Base-by-base conservation (phyloP, 2,888 invertebrate genomes). In the Psococerastis gibbosa region DNA sequence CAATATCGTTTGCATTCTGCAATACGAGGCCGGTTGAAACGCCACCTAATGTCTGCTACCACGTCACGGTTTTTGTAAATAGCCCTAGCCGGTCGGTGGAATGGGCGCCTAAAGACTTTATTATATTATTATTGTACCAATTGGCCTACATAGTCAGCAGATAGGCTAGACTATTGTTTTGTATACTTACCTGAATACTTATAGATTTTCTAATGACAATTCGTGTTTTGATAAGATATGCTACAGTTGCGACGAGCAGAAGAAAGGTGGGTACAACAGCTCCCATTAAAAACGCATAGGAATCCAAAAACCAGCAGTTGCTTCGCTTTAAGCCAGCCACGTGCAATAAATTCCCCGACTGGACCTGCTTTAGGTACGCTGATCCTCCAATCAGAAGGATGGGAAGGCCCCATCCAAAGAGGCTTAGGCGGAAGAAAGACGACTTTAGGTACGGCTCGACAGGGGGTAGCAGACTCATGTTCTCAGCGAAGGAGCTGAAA, bases 321-420 rank as follows among this genome's bases (percentile, higher is more conserved):
- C 65, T 65, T 22, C 60, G 60, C 49, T 61, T 63, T 13, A 70
- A 57, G 45, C 63, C 65, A 5, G 58, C 55, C 5, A 65, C 61
- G 51, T 66, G 62, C 52, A 67, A 60, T 22, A 67, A 57, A 48
- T 62, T 62, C 22, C 61, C 60, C 15, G 59, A 61, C 51, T 71
- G 69, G 43, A 60, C 61, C 44, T 63, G 64, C 51, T 71, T 70
- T n/a, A 71, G 55, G 33, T 65, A 53, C 32, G 65, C 60, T 44
- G 71, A 69, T 11, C 63, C 61, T 1, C 61, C 63, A 11, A 73
- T 62, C 43, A 71, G 66, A 43, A 71, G 47, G 3, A 68, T 61
- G 1, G 77, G 77, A 13, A 68, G 54, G 27, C 75, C 75, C 76
- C 76, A 77, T 13, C 72, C 74, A 52, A 75, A 70, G 22, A 73